Conservation (phyloP, 2,888 invertebrate genomes). For the Heliconius aoede region DNA sequence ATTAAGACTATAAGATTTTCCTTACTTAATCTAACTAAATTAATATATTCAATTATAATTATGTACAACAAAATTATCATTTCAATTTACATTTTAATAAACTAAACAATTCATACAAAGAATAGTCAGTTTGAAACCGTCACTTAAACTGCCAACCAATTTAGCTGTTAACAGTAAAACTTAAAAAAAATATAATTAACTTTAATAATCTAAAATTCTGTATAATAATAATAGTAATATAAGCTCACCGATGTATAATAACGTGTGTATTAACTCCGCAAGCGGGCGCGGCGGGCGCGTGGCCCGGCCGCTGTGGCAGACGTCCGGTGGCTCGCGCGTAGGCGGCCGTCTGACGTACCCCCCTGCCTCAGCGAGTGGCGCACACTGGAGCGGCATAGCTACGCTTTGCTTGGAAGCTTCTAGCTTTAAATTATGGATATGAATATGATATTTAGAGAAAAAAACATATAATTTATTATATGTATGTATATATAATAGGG, state of each 20-base stretch:
- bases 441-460: not conserved
- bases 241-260: slow-evolving; percentile 20
- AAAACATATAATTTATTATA: not conserved
- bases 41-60: not conserved
- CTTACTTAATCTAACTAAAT: not conserved
- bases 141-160: not conserved
- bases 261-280: slow-evolving; percentile 52
- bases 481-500: too few species aligned
- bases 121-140: not conserved
- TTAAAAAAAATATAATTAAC: not conserved
- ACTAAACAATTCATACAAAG: not conserved
- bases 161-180: not conserved
- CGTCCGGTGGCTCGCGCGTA: slow-evolving; percentile 76
- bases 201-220: not conserved
- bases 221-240: not conserved
- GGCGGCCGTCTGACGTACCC: slow-evolving; percentile 71
- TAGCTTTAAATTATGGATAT: slow-evolving; percentile 4
- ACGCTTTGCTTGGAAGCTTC: slow-evolving; percentile 21
- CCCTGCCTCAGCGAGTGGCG: slow-evolving; percentile 47
- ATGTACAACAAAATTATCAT: not conserved
- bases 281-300: slow-evolving; percentile 81
- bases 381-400: slow-evolving; percentile 41
- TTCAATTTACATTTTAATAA: not conserved
- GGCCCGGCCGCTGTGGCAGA: slow-evolving; percentile 78
- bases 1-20: not conserved